A percentile compares a stretch with the other conserved stretches of the same genome.
These are phyloP conservation scores for Lasioglossum morio DNA, from an alignment of 2,888 invertebrate species.

Conservation along the genomic window DNA sequence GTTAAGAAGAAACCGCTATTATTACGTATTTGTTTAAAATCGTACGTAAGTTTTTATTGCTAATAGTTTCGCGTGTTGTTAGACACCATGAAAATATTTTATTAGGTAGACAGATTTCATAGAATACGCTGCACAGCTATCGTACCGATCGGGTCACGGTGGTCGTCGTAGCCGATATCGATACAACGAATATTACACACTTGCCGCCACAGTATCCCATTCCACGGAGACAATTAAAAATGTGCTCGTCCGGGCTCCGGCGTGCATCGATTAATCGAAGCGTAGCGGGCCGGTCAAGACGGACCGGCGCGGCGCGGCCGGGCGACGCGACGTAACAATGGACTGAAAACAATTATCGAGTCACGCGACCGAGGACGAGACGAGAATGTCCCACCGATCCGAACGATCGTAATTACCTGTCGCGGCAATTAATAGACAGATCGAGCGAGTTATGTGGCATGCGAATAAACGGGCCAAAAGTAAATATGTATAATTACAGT, in stretches of 20 bases:
- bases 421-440: conserved; percentile 63
- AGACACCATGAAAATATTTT: too few relatives aligned
- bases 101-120: background rate
- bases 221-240: background rate
- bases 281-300: conserved; percentile 20
- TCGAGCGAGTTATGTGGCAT: conserved; percentile 53
- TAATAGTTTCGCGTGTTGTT: too few relatives aligned
- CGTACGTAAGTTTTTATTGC: too few relatives aligned
- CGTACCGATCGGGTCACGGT: too few relatives aligned
- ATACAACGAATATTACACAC: background rate
- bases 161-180: background rate
- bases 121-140: background rate
- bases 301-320: background rate
- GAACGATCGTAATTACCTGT: conserved; percentile 51
- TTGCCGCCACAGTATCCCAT: background rate
- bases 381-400: background rate
- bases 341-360: conserved; percentile 57
- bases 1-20: too few relatives aligned
- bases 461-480: conserved; percentile 57
- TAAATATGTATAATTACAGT: conserved; percentile 63
- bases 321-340: conserved; percentile 23
- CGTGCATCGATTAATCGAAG: conserved; percentile 35
- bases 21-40: too few relatives aligned
- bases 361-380: conserved; percentile 17
- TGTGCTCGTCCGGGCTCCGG: background rate